Evolutionary conservation across 2,113 vertebrate species (phyloP).

Genomic region (Dasyurus viverrinus): DNA sequence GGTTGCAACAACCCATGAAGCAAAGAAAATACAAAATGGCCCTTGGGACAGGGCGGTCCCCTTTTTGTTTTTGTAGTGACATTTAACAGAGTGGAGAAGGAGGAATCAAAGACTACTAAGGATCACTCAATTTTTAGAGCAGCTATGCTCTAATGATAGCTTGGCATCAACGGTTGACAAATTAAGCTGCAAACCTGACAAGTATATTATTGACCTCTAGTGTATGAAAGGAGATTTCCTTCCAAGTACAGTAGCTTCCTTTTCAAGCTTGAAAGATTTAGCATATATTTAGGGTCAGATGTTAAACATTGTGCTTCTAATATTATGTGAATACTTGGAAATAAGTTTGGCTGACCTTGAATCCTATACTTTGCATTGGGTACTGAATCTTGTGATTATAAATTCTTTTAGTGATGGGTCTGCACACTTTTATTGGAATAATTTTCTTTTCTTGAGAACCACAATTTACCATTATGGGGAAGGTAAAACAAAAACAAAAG

Average conservation of each 20-base stretch:
- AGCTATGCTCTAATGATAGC: not conserved
- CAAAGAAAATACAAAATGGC: not conserved
- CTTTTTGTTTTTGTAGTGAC: not conserved
- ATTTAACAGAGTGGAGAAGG: not conserved
- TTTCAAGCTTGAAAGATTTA: slow-evolving; percentile 35
- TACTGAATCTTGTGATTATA: not conserved
- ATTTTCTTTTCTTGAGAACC: slow-evolving; percentile 6
- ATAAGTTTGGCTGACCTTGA: not conserved
- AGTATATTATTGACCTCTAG: not conserved
- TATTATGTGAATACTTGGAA: slow-evolving; percentile 39
- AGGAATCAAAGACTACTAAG: not conserved
- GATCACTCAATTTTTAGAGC: not conserved
- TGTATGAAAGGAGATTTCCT: slow-evolving; percentile 3
- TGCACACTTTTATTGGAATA: not conserved
- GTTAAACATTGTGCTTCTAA: slow-evolving; percentile 36
- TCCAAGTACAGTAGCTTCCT: not conserved
- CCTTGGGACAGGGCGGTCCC: not conserved
- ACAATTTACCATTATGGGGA: slow-evolving; percentile 32
- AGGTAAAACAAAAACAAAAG: slow-evolving; percentile 8
- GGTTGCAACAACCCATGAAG: not conserved
- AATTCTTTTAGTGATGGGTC: slow-evolving; percentile 28
- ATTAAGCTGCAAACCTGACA: slow-evolving; percentile 30
- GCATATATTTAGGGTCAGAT: not conserved
- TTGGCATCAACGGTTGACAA: slow-evolving; percentile 20
- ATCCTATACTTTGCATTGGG: slow-evolving; percentile 1